Evolutionary conservation across 2,888 invertebrate genomes (phyloP).

Genomic region (Ischnus inquisitorius): DNA sequence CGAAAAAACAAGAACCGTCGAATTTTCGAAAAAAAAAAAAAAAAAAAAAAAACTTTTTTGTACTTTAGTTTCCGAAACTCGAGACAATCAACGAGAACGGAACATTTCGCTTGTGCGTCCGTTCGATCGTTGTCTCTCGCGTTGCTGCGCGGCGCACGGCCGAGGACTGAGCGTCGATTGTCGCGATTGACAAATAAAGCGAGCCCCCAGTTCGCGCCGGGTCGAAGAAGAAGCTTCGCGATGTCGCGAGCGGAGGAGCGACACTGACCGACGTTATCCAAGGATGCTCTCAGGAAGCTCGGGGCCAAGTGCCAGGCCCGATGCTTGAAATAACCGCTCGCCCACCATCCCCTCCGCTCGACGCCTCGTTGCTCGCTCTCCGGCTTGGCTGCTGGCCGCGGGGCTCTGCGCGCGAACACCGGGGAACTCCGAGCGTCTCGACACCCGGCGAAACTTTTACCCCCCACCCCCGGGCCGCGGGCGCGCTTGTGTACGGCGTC

Average conservation of each 20-base stretch:
- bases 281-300: conserved; percentile 80
- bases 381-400: conserved; percentile 13
- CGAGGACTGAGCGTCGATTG: neutral
- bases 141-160: neutral
- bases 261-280: conserved; percentile 73
- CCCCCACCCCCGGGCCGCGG: conserved; percentile 69
- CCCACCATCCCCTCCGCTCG: conserved; percentile 81
- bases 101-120: too few relatives aligned
- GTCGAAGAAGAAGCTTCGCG: conserved; percentile 59
- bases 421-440: conserved; percentile 46
- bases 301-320: conserved; percentile 83
- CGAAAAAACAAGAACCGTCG: too few relatives aligned
- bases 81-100: neutral
- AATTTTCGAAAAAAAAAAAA: neutral
- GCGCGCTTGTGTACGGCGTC: too few relatives aligned
- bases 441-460: conserved; percentile 72
- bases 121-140: neutral
- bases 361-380: conserved; percentile 73
- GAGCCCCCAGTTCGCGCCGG: conserved; percentile 11
- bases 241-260: conserved; percentile 69
- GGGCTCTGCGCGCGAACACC: conserved; percentile 8
- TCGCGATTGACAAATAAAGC: neutral
- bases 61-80: too few relatives aligned
- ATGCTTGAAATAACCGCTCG: conserved; percentile 84
- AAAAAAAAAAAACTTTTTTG: neutral